Evolutionary conservation across 1,140 invertebrate species (phyloP), one percentile per base, ranked within the genome.

Genomic region (Sitobion miscanthi): DNA sequence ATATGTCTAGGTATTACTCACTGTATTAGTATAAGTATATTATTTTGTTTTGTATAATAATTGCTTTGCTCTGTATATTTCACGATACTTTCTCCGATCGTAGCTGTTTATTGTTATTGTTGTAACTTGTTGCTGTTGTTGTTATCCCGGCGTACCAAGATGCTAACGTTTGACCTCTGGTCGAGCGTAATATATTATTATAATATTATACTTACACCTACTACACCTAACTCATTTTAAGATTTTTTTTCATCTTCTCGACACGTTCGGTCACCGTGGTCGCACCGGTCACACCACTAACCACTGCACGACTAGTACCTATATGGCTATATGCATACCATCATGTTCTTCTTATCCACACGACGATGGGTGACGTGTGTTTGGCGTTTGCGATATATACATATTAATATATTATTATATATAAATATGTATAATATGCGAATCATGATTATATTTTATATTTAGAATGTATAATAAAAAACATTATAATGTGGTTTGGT

Each of bases 61-160:
- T 42, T 85, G 42, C 42, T 45, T 42, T 42, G 82, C 35, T 83
- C 25, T n/a, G 30, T 83, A 83, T 85, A 25, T 45, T 11, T 42
- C 1, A 7, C 17, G 5, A 47, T 14, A 47, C 85, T 86, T 42
- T 86, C 85, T 86, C 85, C 85, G 25, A 30, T 8, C 77, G 21
- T 83, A 77, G 62, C 45, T 86, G 42, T 86, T 86, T 45, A 42
- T 83, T 85, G 42, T 47, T 85, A 47, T 86, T 82, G 20, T 83
- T 82, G 14, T 42, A 3, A 42, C 42, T 49, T 5, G n/a, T 45
- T 25, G 23, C 45, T 45, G 83, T 14, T 86, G 42, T 69, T 77
- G 62, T 77, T n/a, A 77, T 77, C 14, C 62, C 30, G 62, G 2
- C 62, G 14, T 35, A 30, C 62, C 20, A 83, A 83, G 77, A 83